phyloP scores from a whole-genome alignment of 2,113 vertebrate species.

The Osmerus mordax region DNA sequence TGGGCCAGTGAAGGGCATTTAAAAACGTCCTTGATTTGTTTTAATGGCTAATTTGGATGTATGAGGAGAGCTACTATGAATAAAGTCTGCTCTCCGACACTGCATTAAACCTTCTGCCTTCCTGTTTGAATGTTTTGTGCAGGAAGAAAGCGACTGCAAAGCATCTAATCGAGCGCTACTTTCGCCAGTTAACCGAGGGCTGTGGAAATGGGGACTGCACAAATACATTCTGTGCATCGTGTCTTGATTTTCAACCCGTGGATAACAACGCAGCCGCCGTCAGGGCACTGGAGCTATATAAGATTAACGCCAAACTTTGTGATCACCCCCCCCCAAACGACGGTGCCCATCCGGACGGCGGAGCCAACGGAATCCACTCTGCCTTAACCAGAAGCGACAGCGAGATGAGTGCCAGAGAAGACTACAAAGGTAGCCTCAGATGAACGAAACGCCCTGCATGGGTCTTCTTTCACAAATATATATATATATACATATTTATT shows the following conservation, averaged over 20 bases:
- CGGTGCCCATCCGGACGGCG: slow-evolving; percentile 79
- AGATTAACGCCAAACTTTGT: slow-evolving; percentile 98
- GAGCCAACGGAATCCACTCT: slow-evolving; percentile 78
- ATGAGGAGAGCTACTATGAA: neutral
- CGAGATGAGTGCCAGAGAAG: slow-evolving; percentile 83
- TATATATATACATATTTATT: too few species aligned
- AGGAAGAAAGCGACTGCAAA: slow-evolving; percentile 99
- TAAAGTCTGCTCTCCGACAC: slow-evolving; percentile 21
- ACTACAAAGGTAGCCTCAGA: slow-evolving; percentile 83
- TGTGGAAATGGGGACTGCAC: slow-evolving; percentile 99
- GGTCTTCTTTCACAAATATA: too few species aligned
- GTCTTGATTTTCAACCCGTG: slow-evolving; percentile 87
- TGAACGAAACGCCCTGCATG: too few species aligned
- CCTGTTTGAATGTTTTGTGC: slow-evolving; percentile 80
- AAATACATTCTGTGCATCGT: slow-evolving; percentile 97
- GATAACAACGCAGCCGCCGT: slow-evolving; percentile 96
- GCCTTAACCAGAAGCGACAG: slow-evolving; percentile 73
- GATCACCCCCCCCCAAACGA: slow-evolving; percentile 88
- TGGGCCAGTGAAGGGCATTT: too few species aligned
- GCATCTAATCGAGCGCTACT: slow-evolving; percentile 99
- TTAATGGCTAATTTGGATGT: neutral
- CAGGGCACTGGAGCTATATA: slow-evolving; percentile 97
- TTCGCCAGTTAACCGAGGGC: slow-evolving; percentile 98
- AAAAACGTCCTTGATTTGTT: too few species aligned
- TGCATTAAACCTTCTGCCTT: slow-evolving; percentile 74